A percentile compares a stretch with the other conserved stretches of the same genome.
Conservation (phyloP, 1,140 invertebrate genomes). For the Penaeus indicus region DNA sequence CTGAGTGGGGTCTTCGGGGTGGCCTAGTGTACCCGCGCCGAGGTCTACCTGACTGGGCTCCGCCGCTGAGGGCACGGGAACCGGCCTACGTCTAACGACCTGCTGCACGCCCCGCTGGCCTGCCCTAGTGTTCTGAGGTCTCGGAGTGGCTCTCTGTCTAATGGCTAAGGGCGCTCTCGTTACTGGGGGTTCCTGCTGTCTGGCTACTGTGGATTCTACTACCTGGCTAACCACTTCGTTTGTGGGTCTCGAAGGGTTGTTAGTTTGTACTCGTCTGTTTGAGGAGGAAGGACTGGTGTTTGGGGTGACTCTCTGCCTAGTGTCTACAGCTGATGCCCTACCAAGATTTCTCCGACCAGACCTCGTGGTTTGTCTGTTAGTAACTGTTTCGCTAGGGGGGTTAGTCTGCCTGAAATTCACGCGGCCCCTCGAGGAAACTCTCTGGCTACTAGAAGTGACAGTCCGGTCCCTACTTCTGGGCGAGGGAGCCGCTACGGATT, state of each 20-base stretch:
- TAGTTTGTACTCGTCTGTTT: background rate
- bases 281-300: background rate
- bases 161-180: background rate
- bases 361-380: background rate
- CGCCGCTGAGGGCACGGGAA: no score
- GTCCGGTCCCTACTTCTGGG: slow-evolving; percentile 31
- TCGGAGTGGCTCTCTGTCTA: slow-evolving; percentile 6
- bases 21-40: no score
- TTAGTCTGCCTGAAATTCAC: slow-evolving; percentile 36
- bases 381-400: background rate
- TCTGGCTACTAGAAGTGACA: background rate
- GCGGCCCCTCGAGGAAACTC: slow-evolving; percentile 46
- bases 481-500: slow-evolving; percentile 26
- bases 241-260: no score
- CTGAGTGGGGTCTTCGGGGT: slow-evolving; percentile 23
- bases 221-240: no score
- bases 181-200: background rate
- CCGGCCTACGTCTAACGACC: background rate
- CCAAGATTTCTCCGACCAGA: background rate
- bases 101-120: background rate
- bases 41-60: no score
- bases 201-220: background rate
- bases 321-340: background rate
- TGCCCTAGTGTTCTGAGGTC: background rate
- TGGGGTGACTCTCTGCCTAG: background rate